These are phyloP conservation scores for Meiosimyza decipiens DNA, from an alignment of 2,888 invertebrate genomes.

Conservation along the genomic window DNA sequence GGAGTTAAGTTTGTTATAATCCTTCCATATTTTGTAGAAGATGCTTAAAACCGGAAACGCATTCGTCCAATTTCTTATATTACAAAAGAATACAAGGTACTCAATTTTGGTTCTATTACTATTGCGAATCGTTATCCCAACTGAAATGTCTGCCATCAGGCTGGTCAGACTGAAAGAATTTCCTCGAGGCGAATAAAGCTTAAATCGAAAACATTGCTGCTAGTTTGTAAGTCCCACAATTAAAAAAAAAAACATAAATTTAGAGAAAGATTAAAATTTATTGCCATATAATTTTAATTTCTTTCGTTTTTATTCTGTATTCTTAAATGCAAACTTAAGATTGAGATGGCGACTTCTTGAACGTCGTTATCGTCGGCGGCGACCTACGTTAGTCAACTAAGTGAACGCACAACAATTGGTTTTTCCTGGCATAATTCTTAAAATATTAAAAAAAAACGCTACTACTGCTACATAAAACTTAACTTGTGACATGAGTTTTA, in stretches of 20 bases:
- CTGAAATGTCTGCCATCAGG: no score
- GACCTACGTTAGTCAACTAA: conserved; percentile 52
- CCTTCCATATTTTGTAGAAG: no score
- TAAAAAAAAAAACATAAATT: not conserved
- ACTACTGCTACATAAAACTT: not conserved
- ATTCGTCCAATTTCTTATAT: no score
- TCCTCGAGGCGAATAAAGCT: no score
- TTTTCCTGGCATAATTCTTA: conserved; percentile 63
- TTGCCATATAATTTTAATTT: conserved; percentile 48
- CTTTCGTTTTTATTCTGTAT: not conserved
- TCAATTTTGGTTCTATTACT: no score
- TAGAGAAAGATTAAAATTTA: conserved; percentile 56
- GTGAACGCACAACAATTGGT: conserved; percentile 65
- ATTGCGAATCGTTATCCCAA: no score
- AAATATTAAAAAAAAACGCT: conserved; percentile 8
- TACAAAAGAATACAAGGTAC: no score
- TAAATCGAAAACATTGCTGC: no score
- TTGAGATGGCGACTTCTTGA: conserved; percentile 26
- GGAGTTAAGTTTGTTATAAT: no score
- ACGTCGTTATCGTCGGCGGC: conserved; percentile 30
- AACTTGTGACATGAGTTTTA: not conserved
- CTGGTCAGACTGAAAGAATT: no score
- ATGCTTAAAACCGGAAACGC: no score
- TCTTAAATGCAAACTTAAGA: not conserved
- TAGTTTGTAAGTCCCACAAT: no score